Percentiles rank a stretch among this genome's conserved stretches.
Evolutionary conservation across 2,888 invertebrate genomes (phyloP).

Genomic region (Rosalia funebris): DNA sequence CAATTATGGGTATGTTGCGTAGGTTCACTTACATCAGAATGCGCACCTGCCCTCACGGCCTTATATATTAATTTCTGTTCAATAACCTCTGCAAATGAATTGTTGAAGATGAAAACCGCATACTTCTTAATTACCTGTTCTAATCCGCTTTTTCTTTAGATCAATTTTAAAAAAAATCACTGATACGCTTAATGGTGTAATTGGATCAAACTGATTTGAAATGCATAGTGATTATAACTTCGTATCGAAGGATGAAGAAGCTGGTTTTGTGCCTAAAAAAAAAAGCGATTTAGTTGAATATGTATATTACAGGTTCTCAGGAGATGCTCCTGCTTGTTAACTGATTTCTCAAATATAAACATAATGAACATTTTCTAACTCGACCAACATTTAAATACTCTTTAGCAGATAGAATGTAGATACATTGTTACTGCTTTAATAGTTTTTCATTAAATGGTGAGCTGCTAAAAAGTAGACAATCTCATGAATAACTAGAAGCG

Average conservation of each 20-base stretch:
- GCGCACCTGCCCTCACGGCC: not conserved
- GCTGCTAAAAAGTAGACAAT: no score
- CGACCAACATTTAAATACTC: no score
- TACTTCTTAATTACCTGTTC: not conserved
- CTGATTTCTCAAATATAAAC: no score
- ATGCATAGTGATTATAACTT: constrained; percentile 4
- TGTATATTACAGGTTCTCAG: no score
- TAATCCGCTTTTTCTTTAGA: not conserved
- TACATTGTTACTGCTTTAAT: no score
- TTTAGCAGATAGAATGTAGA: no score
- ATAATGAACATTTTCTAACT: no score
- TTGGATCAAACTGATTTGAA: not conserved
- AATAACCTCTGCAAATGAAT: not conserved
- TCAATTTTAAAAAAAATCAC: not conserved
- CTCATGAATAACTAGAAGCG: no score
- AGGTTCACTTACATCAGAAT: not conserved
- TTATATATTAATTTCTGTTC: not conserved
- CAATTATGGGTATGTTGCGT: not conserved
- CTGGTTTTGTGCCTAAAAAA: not conserved
- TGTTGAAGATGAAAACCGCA: not conserved
- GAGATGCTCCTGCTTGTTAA: no score
- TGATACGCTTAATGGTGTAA: constrained; percentile 4
- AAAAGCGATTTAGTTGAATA: no score
- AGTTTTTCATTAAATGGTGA: no score
- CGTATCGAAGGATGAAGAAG: not conserved